Evolutionary conservation across 2,888 invertebrate species (phyloP).

Genomic region (Polyommatus icarus): DNA sequence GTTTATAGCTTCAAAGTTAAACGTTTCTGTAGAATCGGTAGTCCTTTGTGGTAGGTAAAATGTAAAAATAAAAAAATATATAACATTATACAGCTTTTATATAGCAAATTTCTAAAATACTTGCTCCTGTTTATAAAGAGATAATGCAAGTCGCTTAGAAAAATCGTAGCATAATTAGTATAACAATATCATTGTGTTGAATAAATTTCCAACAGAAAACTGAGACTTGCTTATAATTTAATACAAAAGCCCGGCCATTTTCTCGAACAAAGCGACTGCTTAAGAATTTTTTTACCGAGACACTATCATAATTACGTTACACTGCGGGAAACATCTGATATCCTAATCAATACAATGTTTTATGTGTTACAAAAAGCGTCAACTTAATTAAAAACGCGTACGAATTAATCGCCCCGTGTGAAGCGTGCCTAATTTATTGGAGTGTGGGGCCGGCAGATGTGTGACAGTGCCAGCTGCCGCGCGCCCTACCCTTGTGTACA

Average conservation of each 20-base stretch:
- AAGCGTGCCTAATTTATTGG: conserved; percentile 33
- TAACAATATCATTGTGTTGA: background rate
- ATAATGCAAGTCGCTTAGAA: background rate
- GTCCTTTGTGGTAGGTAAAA: background rate
- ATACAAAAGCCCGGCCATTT: conserved; percentile 13
- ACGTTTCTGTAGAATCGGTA: background rate
- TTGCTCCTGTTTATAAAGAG: background rate
- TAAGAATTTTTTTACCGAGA: background rate
- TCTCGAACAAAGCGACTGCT: conserved; percentile 1
- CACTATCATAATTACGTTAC: background rate
- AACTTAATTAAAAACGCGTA: background rate
- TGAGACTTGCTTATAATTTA: background rate
- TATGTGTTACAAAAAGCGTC: conserved; percentile 6
- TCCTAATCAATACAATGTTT: background rate
- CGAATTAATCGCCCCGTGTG: conserved; percentile 26
- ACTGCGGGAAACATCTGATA: conserved; percentile 2
- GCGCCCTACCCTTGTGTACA: conserved; percentile 56
- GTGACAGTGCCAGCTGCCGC: conserved; percentile 61
- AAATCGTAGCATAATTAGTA: background rate
- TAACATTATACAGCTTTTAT: background rate
- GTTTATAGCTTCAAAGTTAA: background rate
- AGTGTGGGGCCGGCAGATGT: conserved; percentile 45
- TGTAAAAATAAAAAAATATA: background rate
- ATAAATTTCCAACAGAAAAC: conserved; percentile 5
- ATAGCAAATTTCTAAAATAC: background rate